Evolutionary conservation across 2,888 invertebrate species (phyloP).

Genomic region (Glyphotaelius pellucidus): DNA sequence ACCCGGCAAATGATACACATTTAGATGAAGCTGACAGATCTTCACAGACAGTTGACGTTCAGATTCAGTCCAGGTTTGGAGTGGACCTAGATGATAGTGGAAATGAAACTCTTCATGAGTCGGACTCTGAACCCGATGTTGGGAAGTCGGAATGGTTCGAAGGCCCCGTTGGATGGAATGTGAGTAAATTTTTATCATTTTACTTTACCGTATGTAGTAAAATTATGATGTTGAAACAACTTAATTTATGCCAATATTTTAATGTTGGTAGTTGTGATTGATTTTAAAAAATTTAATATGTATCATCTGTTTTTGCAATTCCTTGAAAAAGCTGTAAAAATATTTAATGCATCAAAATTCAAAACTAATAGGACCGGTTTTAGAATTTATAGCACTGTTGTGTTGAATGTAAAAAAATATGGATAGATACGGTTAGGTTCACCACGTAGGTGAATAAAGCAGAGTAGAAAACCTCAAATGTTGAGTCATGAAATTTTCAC

Average conservation of each 20-base stretch:
- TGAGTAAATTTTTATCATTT: slow-evolving; percentile 76
- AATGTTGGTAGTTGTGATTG: neutral
- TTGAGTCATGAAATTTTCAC: neutral
- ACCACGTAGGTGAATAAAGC: no score
- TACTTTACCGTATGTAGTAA: neutral
- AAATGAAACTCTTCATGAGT: slow-evolving; percentile 78
- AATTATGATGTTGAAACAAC: neutral
- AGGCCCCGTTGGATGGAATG: slow-evolving; percentile 85
- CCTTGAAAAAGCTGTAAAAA: neutral
- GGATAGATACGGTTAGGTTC: no score
- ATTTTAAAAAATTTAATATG: neutral
- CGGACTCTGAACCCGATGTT: slow-evolving; percentile 82
- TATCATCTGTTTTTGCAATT: neutral
- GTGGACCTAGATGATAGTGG: slow-evolving; percentile 75
- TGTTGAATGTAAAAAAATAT: no score
- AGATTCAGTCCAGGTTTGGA: slow-evolving; percentile 68
- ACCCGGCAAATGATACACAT: slow-evolving; percentile 67
- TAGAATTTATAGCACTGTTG: neutral
- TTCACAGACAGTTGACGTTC: slow-evolving; percentile 36
- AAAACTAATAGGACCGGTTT: neutral
- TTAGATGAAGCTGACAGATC: slow-evolving; percentile 44
- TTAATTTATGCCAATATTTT: neutral
- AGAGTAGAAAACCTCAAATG: neutral
- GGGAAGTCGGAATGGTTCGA: slow-evolving; percentile 81
- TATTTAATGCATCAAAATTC: neutral